Evolutionary conservation across 2,113 vertebrate genomes (phyloP).

Genomic region (Melanerpes aurifrons): DNA sequence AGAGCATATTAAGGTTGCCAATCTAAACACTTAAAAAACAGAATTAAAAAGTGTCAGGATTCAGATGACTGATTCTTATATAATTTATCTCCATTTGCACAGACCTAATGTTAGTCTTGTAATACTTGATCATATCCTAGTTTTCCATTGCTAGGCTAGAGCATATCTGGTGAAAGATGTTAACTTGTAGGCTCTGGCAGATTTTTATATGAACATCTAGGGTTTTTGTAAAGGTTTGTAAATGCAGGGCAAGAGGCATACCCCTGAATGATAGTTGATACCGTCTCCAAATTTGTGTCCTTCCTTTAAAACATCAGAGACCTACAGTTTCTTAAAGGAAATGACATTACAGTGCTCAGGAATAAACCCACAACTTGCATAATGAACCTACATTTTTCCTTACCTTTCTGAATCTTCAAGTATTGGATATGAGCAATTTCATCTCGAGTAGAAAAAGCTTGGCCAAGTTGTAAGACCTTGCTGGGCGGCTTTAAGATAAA

Average conservation of each 20-base stretch:
- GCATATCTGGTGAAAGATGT: neutral
- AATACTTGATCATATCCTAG: neutral
- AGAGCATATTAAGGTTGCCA: neutral
- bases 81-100: neutral
- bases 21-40: neutral
- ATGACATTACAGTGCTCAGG: neutral
- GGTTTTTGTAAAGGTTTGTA: neutral
- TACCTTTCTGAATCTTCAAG: neutral
- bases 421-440: neutral
- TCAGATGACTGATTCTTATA: neutral
- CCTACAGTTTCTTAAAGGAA: neutral
- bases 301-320: neutral
- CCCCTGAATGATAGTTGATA: neutral
- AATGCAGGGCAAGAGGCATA: neutral
- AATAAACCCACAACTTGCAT: neutral
- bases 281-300: neutral
- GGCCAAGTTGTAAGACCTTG: neutral
- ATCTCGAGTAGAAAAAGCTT: neutral
- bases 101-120: neutral
- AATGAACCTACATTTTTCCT: neutral
- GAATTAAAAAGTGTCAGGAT: neutral
- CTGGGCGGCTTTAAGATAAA: neutral
- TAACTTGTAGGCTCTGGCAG: neutral
- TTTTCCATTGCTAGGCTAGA: neutral
- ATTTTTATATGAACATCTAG: neutral